These are phyloP conservation scores for Chalcis sispes DNA, from an alignment of 2,888 invertebrate genomes.

Conservation along the genomic window DNA sequence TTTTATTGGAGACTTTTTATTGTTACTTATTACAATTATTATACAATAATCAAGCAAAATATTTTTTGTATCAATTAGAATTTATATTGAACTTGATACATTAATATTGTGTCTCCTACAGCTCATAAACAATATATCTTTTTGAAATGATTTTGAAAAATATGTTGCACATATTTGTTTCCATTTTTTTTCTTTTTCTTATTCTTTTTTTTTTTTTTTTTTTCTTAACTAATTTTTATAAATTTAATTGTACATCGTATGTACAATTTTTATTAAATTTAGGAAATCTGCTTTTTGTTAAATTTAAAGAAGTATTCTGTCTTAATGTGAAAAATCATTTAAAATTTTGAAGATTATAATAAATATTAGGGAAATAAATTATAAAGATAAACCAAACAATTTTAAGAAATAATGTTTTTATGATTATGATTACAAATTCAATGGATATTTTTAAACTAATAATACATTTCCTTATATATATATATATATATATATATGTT, in stretches of 20 bases:
- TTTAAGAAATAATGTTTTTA: slow-evolving; percentile 43
- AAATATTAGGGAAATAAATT: slow-evolving; percentile 41
- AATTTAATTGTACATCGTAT: no score
- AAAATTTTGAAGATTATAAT: slow-evolving; percentile 14
- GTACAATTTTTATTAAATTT: slow-evolving; percentile 42
- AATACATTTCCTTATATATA: slow-evolving; percentile 47
- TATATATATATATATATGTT: slow-evolving; percentile 9
- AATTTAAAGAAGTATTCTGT: slow-evolving; percentile 9
- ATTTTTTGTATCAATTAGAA: slow-evolving; percentile 30
- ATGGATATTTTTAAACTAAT: slow-evolving; percentile 33
- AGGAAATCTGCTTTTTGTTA: slow-evolving; percentile 31
- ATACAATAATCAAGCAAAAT: slow-evolving; percentile 44
- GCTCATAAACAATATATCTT: no score
- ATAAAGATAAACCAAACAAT: slow-evolving; percentile 24
- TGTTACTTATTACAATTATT: slow-evolving; percentile 44
- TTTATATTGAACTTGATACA: no score
- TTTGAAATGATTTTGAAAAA: no score
- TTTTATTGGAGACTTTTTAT: slow-evolving; percentile 39
- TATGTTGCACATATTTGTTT: background rate
- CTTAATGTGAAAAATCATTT: slow-evolving; percentile 6
- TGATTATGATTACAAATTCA: slow-evolving; percentile 39
- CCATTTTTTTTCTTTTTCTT: slow-evolving; percentile 1
- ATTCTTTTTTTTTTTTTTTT: background rate
- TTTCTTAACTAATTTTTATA: no score
- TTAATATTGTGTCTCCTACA: no score